phyloP scores from a whole-genome alignment of 2,888 invertebrate species.

The Boloria selene region DNA sequence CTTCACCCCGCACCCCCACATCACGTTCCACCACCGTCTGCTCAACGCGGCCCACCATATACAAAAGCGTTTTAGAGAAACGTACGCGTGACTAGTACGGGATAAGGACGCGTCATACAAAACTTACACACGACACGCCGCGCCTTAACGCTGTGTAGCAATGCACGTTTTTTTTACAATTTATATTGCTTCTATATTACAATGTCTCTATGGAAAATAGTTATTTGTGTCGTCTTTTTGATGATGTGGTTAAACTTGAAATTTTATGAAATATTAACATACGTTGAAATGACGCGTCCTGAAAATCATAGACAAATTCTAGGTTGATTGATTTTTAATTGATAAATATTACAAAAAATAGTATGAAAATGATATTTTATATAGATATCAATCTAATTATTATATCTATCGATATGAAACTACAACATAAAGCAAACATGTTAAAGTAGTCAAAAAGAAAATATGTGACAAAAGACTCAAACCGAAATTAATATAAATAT shows the following conservation, averaged over 20 bases:
- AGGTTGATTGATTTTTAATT: slow-evolving; percentile 7
- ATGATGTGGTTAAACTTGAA: no score
- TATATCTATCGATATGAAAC: neutral
- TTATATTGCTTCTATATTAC: neutral
- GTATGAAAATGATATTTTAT: neutral
- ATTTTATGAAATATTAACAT: no score
- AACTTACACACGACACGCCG: slow-evolving; percentile 50
- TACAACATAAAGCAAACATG: neutral
- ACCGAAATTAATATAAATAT: neutral
- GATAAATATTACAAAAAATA: slow-evolving; percentile 1
- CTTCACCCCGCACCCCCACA: slow-evolving; percentile 70
- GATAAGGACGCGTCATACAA: slow-evolving; percentile 45
- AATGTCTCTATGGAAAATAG: no score
- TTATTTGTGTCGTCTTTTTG: no score
- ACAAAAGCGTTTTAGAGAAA: slow-evolving; percentile 87
- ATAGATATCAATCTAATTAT: slow-evolving; percentile 1
- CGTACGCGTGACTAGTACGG: slow-evolving; percentile 83
- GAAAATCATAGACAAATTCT: slow-evolving; percentile 1
- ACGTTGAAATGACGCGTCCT: slow-evolving; percentile 5
- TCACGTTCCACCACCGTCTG: slow-evolving; percentile 80
- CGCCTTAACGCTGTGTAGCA: slow-evolving; percentile 44
- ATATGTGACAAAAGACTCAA: neutral
- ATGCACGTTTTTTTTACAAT: neutral
- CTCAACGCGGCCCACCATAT: slow-evolving; percentile 87
- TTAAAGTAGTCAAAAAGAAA: slow-evolving; percentile 5